A percentile compares a stretch with the other conserved stretches of the same genome.
Evolutionary conservation across 92 coral and sea anemone genomes (phyloP).

Genomic region (Zoanthus sociatus): DNA sequence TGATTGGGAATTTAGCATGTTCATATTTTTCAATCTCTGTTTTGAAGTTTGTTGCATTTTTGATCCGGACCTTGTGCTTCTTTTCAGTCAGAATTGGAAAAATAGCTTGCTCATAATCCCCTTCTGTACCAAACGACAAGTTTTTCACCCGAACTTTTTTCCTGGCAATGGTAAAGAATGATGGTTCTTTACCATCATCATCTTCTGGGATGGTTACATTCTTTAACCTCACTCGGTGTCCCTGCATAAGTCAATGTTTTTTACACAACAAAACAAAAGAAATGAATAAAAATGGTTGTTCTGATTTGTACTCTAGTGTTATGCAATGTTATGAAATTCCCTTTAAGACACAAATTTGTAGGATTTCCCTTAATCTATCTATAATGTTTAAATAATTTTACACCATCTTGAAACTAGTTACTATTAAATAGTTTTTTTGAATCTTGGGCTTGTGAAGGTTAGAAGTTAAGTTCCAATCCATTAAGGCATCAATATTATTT

Average conservation of each 20-base stretch:
- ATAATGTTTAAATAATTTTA: too few relatives aligned
- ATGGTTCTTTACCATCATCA: neutral
- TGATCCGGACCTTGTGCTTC: slow-evolving; percentile 28
- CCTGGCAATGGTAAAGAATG: neutral
- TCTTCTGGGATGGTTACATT: slow-evolving; percentile 51
- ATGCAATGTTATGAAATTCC: too few relatives aligned
- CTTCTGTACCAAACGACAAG: neutral
- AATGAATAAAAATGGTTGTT: neutral
- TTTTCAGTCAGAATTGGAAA: neutral
- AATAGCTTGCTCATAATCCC: slow-evolving; percentile 9
- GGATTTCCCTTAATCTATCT: too few relatives aligned
- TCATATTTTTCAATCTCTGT: neutral
- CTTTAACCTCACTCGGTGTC: slow-evolving; percentile 48
- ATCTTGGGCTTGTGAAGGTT: too few relatives aligned
- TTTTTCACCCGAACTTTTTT: slow-evolving; percentile 42
- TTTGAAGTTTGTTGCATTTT: slow-evolving; percentile 15
- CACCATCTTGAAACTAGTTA: too few relatives aligned
- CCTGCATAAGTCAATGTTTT: neutral
- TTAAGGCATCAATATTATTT: too few relatives aligned
- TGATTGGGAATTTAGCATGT: slow-evolving; percentile 15
- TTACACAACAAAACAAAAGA: neutral
- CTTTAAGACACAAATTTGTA: too few relatives aligned
- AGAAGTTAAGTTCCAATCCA: too few relatives aligned
- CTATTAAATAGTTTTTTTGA: too few relatives aligned
- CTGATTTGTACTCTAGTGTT: too few relatives aligned